Evolutionary conservation across 2,888 invertebrate species (phyloP), one percentile per base, ranked within the genome.

Genomic region (Caenorhabditis becei): DNA sequence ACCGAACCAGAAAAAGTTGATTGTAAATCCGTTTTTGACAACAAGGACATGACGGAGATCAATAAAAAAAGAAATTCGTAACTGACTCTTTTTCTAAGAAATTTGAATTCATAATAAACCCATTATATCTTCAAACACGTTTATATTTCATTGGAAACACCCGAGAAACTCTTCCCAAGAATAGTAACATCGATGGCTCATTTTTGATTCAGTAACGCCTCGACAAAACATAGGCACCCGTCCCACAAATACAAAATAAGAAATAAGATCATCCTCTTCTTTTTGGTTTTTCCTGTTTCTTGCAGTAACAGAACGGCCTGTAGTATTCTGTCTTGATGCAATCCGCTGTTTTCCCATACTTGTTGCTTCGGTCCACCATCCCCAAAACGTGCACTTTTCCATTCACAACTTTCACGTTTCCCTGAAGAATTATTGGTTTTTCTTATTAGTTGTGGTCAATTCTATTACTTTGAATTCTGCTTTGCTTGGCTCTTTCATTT

Each of bases 271-370:
- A 53, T 2, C 23, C 41, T 41, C 41, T 41, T 3, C 14, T 41
- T 14, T 41, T 41, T 16, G 41, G 41, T 14, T 41, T 47, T 20
- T n/a, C 18, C 24, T 70, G 69, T 1, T 70, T 72, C 54, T 49
- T 75, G 47, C 80, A 80, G 53, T 75, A 70, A 65, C 80, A 80
- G 53, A 75, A 80, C 1, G 80, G 80, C 23, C 80, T 28, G 26
- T 65, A 67, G 26, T 37, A 56, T 16, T 75, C 75, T 7, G 69
- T 44, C 11, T 20, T 65, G 7, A 80, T 59, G n/a, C 80, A 80
- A 23, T 80, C 61, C 3, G 80, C 80, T 2, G 80, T 80, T 41
- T 80, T 75, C 0, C 80, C 80, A n/a, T 80, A 80, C 37, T 61
- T 58, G 59, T 75, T 75, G 24, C 58, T 80, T 5, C 80, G n/a